A percentile compares a stretch with the other conserved stretches of the same genome.
These are phyloP conservation scores for Artibeus lituratus DNA, from an alignment of 2,797 vertebrate species.

Conservation along the genomic window DNA sequence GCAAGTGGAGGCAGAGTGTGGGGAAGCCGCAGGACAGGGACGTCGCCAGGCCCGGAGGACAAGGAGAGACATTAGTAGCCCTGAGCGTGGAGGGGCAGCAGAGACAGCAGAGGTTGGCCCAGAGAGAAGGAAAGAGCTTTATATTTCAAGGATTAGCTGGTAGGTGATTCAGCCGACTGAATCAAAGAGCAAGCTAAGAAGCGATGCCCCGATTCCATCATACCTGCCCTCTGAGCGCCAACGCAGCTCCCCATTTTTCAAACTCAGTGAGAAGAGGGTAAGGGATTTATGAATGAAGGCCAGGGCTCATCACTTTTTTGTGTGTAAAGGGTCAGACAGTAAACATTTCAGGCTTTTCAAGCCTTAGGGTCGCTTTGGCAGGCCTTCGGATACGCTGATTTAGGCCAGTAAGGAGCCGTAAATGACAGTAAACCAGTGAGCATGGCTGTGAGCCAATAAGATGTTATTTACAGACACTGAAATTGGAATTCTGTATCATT, in stretches of 20 bases:
- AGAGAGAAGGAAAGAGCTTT: not conserved
- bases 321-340: not conserved
- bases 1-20: not conserved
- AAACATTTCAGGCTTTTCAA: not conserved
- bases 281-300: not conserved
- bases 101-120: accelerated
- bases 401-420: not conserved
- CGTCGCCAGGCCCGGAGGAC: not conserved
- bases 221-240: not conserved
- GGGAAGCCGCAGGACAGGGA: not conserved
- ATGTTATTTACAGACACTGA: not conserved
- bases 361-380: not conserved
- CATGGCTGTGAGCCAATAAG: not conserved
- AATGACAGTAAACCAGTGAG: accelerated
- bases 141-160: not conserved
- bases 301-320: not conserved
- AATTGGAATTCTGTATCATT: not conserved
- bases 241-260: not conserved
- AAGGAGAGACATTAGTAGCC: not conserved
- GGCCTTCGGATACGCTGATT: not conserved
- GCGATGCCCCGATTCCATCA: not conserved
- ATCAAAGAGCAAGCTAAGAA: not conserved
- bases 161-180: not conserved
- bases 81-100: not conserved
- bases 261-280: not conserved